Conservation (phyloP, 1,140 invertebrate genomes). For the Halyomorpha halys region DNA sequence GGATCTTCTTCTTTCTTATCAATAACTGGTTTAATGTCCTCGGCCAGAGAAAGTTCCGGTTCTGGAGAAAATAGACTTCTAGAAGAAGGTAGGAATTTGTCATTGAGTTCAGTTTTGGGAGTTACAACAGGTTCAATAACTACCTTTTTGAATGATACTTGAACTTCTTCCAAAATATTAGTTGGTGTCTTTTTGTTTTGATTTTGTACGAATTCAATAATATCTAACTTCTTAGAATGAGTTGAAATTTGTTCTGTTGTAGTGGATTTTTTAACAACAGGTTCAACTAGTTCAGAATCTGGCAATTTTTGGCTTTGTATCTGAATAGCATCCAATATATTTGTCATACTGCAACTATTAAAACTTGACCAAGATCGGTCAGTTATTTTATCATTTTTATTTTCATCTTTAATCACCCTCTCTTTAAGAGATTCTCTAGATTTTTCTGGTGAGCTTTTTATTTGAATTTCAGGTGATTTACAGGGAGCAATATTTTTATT, state of each 20-base stretch:
- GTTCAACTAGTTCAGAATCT: background rate
- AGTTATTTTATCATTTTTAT: conserved; percentile 21
- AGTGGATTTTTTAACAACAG: too few relatives aligned
- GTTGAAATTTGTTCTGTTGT: too few relatives aligned
- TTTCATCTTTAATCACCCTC: conserved; percentile 22
- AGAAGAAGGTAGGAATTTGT: background rate
- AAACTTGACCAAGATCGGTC: background rate
- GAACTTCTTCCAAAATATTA: background rate
- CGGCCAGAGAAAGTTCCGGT: conserved; percentile 18
- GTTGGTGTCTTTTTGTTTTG: background rate
- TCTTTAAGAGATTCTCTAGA: conserved; percentile 24
- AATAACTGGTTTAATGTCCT: conserved; percentile 12
- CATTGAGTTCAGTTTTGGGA: background rate
- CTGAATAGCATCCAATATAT: background rate
- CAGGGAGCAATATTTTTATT: conserved; percentile 25
- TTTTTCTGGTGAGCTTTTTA: conserved; percentile 20
- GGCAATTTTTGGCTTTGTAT: background rate
- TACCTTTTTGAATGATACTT: background rate
- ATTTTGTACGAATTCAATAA: background rate
- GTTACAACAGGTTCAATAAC: conserved; percentile 4
- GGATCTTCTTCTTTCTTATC: conserved; percentile 14
- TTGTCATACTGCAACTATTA: background rate
- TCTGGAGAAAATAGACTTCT: conserved; percentile 26
- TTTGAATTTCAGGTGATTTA: conserved; percentile 25
- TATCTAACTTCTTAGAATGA: too few relatives aligned